Evolutionary conservation across 2,888 invertebrate species (phyloP).

Genomic region (Aphodius sticticus): DNA sequence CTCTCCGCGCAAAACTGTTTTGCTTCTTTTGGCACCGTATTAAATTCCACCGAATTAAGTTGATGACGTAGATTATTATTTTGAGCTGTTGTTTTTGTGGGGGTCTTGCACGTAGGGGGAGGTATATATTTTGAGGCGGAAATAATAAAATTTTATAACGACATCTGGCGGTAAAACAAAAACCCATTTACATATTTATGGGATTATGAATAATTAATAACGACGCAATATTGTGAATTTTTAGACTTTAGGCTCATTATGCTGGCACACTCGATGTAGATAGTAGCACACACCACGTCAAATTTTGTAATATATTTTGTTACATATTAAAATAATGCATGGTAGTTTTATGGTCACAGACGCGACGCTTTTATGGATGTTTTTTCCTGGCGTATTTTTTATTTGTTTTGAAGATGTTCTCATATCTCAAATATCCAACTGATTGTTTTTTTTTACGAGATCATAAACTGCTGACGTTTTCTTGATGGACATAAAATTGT

Average conservation of each 20-base stretch:
- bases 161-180: background rate
- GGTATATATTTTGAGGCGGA: background rate
- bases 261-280: background rate
- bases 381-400: background rate
- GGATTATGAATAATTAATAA: background rate
- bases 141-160: background rate
- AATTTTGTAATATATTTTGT: background rate
- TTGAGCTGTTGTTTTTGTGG: background rate
- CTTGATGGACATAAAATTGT: background rate
- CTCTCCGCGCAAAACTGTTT: background rate
- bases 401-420: background rate
- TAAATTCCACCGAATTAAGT: background rate
- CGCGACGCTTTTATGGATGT: background rate
- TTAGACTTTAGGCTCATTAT: background rate
- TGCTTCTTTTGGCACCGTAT: background rate
- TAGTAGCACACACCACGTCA: background rate
- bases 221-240: background rate
- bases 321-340: background rate
- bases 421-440: background rate
- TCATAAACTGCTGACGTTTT: background rate
- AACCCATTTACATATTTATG: background rate
- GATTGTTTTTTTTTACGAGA: background rate
- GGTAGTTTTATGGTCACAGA: background rate
- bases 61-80: background rate
- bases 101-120: background rate